Evolutionary conservation across 2,888 invertebrate genomes (phyloP).

Genomic region (Phaonia tiefii): DNA sequence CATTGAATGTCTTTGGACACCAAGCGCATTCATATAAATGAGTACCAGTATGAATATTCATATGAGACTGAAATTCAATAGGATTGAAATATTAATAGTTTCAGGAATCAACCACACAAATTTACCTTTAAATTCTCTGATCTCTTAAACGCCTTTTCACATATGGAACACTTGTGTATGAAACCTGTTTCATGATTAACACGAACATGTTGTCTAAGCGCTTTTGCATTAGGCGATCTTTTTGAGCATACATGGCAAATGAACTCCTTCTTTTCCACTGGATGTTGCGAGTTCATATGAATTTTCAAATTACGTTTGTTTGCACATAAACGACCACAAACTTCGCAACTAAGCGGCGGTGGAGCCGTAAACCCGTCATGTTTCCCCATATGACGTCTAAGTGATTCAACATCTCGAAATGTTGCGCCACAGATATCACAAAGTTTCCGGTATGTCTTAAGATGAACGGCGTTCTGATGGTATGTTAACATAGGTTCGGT

Average conservation of each 20-base stretch:
- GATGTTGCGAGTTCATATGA: constrained; percentile 76
- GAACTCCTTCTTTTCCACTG: constrained; percentile 72
- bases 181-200: constrained; percentile 74
- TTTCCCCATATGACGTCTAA: constrained; percentile 75
- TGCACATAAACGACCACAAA: constrained; percentile 73
- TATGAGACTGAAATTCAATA: background rate
- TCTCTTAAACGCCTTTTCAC: constrained; percentile 77
- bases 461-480: constrained; percentile 74
- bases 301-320: constrained; percentile 75
- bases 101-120: no score
- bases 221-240: constrained; percentile 73
- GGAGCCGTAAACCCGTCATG: constrained; percentile 72
- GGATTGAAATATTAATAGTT: no score
- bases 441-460: constrained; percentile 75
- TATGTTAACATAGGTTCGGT: constrained; percentile 73
- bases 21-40: background rate
- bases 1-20: background rate
- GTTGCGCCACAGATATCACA: constrained; percentile 78
- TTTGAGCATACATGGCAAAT: constrained; percentile 74
- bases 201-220: constrained; percentile 74
- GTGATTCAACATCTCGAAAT: constrained; percentile 72
- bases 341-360: constrained; percentile 73
- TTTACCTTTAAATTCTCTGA: constrained; percentile 50
- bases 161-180: constrained; percentile 75
- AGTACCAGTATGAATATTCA: background rate